Percentiles rank a stretch among this genome's conserved stretches.
These are phyloP conservation scores for Cephus spinipes DNA, from an alignment of 2,888 invertebrate genomes.

Conservation along the genomic window DNA sequence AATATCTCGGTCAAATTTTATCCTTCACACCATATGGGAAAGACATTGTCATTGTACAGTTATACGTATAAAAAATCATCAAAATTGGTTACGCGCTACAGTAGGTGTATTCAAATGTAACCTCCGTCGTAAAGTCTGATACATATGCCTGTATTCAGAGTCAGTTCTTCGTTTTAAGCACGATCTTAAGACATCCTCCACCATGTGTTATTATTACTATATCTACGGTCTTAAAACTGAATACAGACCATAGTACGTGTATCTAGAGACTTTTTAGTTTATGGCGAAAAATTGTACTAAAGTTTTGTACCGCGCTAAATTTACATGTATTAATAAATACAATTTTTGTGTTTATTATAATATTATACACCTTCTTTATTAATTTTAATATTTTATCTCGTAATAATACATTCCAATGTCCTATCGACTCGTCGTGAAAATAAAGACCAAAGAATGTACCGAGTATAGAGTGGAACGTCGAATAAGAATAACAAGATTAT, in stretches of 20 bases:
- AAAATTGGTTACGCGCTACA: background rate
- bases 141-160: too few relatives aligned
- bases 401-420: background rate
- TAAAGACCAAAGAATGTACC: background rate
- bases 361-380: too few relatives aligned
- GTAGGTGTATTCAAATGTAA: background rate
- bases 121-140: background rate
- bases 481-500: background rate
- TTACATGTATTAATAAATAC: background rate
- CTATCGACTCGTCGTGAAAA: background rate
- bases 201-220: too few relatives aligned
- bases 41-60: background rate
- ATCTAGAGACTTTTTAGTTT: background rate
- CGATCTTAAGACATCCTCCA: too few relatives aligned
- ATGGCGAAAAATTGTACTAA: background rate
- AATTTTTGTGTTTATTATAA: too few relatives aligned
- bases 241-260: background rate
- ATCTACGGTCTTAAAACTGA: too few relatives aligned
- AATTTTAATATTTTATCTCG: too few relatives aligned
- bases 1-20: background rate
- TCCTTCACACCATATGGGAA: background rate
- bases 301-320: too few relatives aligned
- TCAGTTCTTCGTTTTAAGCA: too few relatives aligned
- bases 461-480: background rate
- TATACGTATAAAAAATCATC: background rate